Percentiles rank a stretch among this genome's conserved stretches.
Evolutionary conservation across 2,797 vertebrate genomes (phyloP).

Genomic region (Pangasius krempfi): DNA sequence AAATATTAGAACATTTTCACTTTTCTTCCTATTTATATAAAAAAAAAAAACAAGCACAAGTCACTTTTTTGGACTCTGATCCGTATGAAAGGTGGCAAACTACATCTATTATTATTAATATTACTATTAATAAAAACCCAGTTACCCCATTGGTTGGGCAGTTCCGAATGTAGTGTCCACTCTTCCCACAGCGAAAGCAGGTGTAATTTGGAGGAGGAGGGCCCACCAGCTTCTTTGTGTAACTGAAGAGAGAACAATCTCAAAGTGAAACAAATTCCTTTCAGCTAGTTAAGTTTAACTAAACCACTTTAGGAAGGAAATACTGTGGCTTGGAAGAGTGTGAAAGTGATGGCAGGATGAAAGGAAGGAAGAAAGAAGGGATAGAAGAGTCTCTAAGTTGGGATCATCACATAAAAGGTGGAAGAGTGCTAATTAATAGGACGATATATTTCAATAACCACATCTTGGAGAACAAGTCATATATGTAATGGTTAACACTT

Average conservation of each 20-base stretch:
- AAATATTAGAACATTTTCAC: not conserved
- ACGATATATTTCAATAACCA: not conserved
- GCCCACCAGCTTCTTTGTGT: conserved; percentile 88
- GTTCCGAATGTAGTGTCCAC: conserved; percentile 95
- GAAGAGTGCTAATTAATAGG: not conserved
- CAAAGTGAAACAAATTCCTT: not conserved
- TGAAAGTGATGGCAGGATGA: not conserved
- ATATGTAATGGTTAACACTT: conserved; percentile 69
- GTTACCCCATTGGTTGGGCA: conserved; percentile 91
- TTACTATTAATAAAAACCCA: conserved; percentile 54
- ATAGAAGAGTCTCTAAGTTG: not conserved
- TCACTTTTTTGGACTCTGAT: not conserved
- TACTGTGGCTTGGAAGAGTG: not conserved
- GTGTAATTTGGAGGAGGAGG: conserved; percentile 87
- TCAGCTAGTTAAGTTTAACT: not conserved
- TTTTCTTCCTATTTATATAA: not conserved
- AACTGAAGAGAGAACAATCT: conserved; percentile 71
- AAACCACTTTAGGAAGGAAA: not conserved
- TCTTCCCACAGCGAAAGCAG: conserved; percentile 92
- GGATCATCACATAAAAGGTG: not conserved
- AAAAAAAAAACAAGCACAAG: not conserved
- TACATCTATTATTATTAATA: not conserved
- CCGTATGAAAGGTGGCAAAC: not conserved
- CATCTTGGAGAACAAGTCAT: not conserved
- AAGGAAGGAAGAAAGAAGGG: not conserved